Evolutionary conservation across 2,888 invertebrate genomes (phyloP).

Genomic region (Caenorhabditis doughertyi): DNA sequence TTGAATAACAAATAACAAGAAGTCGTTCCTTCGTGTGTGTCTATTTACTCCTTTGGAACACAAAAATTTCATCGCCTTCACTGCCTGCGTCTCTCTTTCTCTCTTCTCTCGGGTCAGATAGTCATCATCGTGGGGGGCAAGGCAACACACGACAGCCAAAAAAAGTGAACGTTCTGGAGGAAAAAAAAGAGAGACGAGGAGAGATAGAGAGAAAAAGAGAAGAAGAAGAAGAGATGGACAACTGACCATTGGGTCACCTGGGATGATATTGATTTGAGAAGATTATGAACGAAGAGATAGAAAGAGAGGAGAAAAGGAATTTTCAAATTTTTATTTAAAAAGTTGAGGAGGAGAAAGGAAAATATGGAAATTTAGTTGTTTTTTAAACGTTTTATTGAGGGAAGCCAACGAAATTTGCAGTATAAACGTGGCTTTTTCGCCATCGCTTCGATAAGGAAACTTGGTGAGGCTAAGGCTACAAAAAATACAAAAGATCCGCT

Average conservation of each 20-base stretch:
- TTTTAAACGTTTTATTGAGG: too few relatives aligned
- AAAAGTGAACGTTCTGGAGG: too few relatives aligned
- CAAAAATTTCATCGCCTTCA: neutral
- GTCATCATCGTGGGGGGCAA: too few relatives aligned
- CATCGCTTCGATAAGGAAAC: too few relatives aligned
- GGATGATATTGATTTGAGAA: slow-evolving; percentile 10
- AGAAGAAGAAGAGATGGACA: slow-evolving; percentile 4
- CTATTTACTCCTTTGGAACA: too few relatives aligned
- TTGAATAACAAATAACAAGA: neutral
- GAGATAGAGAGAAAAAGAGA: neutral
- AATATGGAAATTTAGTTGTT: too few relatives aligned
- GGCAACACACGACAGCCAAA: too few relatives aligned
- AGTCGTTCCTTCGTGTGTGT: neutral
- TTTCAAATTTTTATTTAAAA: too few relatives aligned
- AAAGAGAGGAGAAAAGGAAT: neutral
- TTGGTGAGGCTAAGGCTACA: too few relatives aligned
- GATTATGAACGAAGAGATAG: neutral
- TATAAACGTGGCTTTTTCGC: too few relatives aligned
- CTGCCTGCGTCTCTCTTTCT: neutral
- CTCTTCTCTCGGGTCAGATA: neutral
- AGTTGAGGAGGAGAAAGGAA: neutral
- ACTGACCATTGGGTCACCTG: slow-evolving; percentile 32
- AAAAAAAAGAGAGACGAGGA: neutral
- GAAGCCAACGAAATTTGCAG: too few relatives aligned
- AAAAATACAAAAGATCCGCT: too few relatives aligned